Base-by-base conservation (phyloP, 2,888 invertebrate species). In the Stenotaenia linearis region DNA sequence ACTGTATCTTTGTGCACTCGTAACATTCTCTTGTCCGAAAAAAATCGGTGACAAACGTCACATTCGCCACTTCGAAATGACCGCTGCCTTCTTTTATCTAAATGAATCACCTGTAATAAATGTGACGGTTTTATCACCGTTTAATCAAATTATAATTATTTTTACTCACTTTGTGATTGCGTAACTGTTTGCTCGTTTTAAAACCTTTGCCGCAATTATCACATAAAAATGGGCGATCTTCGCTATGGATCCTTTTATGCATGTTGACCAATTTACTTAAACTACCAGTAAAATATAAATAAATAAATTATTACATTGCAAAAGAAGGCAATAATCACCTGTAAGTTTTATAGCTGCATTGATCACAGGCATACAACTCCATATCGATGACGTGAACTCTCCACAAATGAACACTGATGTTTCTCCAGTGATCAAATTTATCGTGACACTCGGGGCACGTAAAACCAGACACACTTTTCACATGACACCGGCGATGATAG, bases 401-500 rank as follows among this genome's bases (percentile, higher is more conserved):
- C 95, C 95, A 95, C 75, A 95, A 87, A 85, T 95, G 95, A 2
- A 91, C 90, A 81, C 92, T 91, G n/a, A 94, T 84, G 0, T 89
- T 88, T 82, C 91, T 91, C 89, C 93, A 92, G 9, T 89, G 89
- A 0, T 85, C 83, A 83, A 89, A 90, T 80, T 87, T 87, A 7
- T 82, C 82, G 0, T 88, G 86, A 85, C 94, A 94, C 84, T 93
- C 91, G 0, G 90, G 90, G 86, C 94, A 94, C 32, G 87, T 87
- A 83, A 88, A 89, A 32, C 84, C 84, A 23, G 74, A 50, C 69
- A 82, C 82, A 12, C 83, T 83, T 7, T 76, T 78, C 4, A 78
- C 78, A 83, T 92, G 92, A 83, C 91, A 92, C 83, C 88, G 89
- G 50, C 89, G 86, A 84, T 93, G 93, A 84, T 91, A 91, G 3